Base-by-base conservation (phyloP, 2,797 vertebrate genomes). In the Parotocinclus haroldoi region DNA sequence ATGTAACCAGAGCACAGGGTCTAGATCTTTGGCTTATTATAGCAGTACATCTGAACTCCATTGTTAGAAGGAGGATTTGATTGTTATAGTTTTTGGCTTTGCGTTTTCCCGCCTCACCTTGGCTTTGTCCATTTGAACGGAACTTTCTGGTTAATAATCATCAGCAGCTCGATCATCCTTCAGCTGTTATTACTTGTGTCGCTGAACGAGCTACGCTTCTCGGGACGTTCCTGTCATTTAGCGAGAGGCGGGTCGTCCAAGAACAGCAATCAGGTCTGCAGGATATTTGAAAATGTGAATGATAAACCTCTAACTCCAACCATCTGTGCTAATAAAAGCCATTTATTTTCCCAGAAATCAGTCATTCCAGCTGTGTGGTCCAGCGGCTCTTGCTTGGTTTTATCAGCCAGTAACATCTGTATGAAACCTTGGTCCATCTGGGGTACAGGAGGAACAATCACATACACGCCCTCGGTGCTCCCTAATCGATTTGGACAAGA, bases 271-370 rank as follows among this genome's bases (percentile, higher is more conserved):
- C 84, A 78, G 72, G 76, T 64, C 76, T 84, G 74, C 76, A 83
- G 84, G 85, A 86, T 80, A 80, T 81, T 38, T 81, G 63, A 81
- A 83, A 83, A 81, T 81, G 80, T 86, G 76, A 75, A 44, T 66
- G 75, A 89, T 87, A 80, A 85, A 86, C 86, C 83, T 81, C 79
- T 89, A 89, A 91, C 87, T 79, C 78, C 78, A 87, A 84, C 87
- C 89, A 90, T 86, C 83, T 91, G 90, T 88, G 84, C 84, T 88
- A 89, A 89, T 84, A 88, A 82, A 76, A 71, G 70, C 39, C 2
- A 10, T 79, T 79, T 87, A 85, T 82, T 73, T 75, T 79, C 83
- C 80, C 76, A 58, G 60, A 71, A 64, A 68, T 75, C 73, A 37
- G 63, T 68, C 50, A 50, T 68, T 68, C 59, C 27, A 70, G 48